Base-by-base conservation (phyloP, 2,888 invertebrate species). In the Operophtera brumata region DNA sequence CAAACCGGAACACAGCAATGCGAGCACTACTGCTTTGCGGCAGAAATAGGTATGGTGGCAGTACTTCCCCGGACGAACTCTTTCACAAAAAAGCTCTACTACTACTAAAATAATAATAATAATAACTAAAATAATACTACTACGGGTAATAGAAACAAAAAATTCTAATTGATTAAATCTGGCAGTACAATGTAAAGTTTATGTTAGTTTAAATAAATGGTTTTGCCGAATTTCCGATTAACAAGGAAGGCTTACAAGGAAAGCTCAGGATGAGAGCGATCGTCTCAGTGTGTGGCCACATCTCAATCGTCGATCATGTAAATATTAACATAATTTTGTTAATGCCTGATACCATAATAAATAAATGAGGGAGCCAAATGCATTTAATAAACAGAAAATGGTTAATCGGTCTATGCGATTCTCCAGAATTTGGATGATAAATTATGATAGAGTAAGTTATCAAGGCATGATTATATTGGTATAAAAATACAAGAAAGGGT, bases 311-410 rank as follows among this genome's bases (percentile, higher is more conserved):
- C 59, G 62, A 60, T 59, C 59, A 59, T 62, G 59, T 66, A 39
- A 50, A 53, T 57, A 75, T 74, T 74, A 66, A 56, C 73, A 74
- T 75, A 74, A 75, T 71, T 67, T 67, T 58, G 52, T 60, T 57
- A 67, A 65, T 62, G 48, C 67, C 60, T 62, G 64, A 66, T 70
- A 66, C 65, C 63, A 66, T 69, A 60, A 69, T 67, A 64, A 67
- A 62, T 57, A 58, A 66, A 66, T 53, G 54, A 57, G 43, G 47
- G 32, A 55, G 54, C 47, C 43, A 11, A 57, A 60, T 68, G 65
- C 62, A 67, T 68, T 67, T 66, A 30, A 30, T 30, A 7, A 9
- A 7, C 30, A 44, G n/a, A n/a, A 28, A 35, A 28, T 40, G 14
- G 14, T n/a, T 13, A 30, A 45, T n/a, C 8, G 11, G 6, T 49